Evolutionary conservation across 2,888 invertebrate species (phyloP).

Genomic region (Brachypterus glaber): DNA sequence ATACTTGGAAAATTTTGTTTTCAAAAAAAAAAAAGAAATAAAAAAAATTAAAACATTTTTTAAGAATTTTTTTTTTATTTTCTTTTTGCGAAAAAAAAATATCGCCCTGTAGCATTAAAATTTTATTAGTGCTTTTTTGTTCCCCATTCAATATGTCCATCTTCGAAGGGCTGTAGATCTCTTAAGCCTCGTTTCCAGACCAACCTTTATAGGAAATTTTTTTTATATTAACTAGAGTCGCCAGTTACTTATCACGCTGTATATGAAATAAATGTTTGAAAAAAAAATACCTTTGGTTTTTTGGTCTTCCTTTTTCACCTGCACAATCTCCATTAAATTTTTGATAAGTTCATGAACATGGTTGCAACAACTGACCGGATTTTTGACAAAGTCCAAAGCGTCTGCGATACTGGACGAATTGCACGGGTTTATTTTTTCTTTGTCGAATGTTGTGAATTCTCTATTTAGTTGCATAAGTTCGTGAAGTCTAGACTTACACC

Average conservation of each 20-base stretch:
- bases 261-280: constrained; percentile 2
- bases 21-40: too few species aligned
- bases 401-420: constrained; percentile 82
- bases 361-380: constrained; percentile 88
- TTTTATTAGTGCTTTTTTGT: too few species aligned
- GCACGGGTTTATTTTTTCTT: constrained; percentile 83
- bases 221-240: neutral
- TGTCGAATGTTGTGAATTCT: constrained; percentile 77
- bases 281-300: constrained; percentile 70
- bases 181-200: too few species aligned
- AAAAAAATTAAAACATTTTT: too few species aligned
- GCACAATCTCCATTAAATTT: constrained; percentile 75
- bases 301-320: constrained; percentile 75
- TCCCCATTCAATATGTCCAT: too few species aligned
- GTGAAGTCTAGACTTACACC: constrained; percentile 92
- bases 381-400: constrained; percentile 90
- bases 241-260: neutral
- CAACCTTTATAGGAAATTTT: too few species aligned
- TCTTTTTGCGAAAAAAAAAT: too few species aligned
- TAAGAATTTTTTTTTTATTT: too few species aligned
- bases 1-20: too few species aligned
- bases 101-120: too few species aligned
- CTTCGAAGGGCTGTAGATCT: too few species aligned
- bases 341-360: constrained; percentile 83
- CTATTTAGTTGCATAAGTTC: constrained; percentile 85